These are phyloP conservation scores for Corydoras sp. DNA, from an alignment of 2,113 vertebrate species.

Conservation along the genomic window DNA sequence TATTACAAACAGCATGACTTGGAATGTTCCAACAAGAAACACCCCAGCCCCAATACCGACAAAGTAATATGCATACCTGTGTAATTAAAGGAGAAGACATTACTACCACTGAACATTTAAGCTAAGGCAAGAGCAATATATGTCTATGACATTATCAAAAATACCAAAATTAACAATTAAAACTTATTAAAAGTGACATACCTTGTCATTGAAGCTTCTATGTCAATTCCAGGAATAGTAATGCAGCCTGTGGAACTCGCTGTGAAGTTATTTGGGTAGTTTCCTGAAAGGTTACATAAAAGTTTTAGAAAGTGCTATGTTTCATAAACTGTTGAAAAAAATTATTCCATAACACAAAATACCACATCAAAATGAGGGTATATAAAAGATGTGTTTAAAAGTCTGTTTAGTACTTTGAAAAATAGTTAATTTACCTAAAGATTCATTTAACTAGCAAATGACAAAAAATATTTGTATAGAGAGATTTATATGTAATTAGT, in stretches of 20 bases:
- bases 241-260: conserved; percentile 45
- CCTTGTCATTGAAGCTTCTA: conserved; percentile 62
- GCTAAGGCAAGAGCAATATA: not conserved
- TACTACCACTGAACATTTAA: not conserved
- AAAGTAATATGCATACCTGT: conserved; percentile 67
- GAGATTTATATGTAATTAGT: too few relatives aligned
- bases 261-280: conserved; percentile 1
- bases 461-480: too few relatives aligned
- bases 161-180: too few relatives aligned
- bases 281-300: conserved; percentile 17
- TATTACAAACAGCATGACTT: conserved; percentile 62
- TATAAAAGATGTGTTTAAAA: too few relatives aligned
- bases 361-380: too few relatives aligned
- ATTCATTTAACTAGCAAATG: too few relatives aligned
- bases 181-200: conserved; percentile 13
- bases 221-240: conserved; percentile 47
- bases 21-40: conserved; percentile 54
- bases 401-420: too few relatives aligned
- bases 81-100: conserved; percentile 12
- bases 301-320: too few relatives aligned
- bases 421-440: too few relatives aligned
- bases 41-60: conserved; percentile 59
- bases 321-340: too few relatives aligned
- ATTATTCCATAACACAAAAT: too few relatives aligned
- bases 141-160: too few relatives aligned